Base-by-base conservation (phyloP, 2,797 vertebrate genomes). In the Schizopygopsis pylzovi region DNA sequence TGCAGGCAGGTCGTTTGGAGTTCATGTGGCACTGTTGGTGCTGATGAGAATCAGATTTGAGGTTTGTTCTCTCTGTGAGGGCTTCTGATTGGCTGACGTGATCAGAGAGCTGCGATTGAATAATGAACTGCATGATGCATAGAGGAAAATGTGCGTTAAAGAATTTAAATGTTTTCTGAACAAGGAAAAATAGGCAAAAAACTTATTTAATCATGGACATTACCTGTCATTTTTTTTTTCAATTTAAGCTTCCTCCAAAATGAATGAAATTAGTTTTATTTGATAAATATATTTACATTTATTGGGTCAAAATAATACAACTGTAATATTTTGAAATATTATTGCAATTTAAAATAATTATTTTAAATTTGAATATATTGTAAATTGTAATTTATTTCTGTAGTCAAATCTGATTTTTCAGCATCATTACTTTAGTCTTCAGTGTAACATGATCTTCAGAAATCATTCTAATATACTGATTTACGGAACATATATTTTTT, bases 1-100 rank as follows among this genome's bases (percentile, higher is more conserved):
- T 47, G 59, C 72, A 41, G 22, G 39, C 45, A 8, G 72, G 82
- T 76, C 28, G 15, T 52, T 18, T 28, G 45, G 72, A 84, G 82
- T 77, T 84, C 61, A 82, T 28, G 47, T 63, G 33, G 54, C 4
- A n/a, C 37, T 2, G 52, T 10, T 65, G 33, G 59, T 12, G 72
- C 61, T 67, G 61, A 77, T 54, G 61, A 83, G 45, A 80, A 22
- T 15, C n/a, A 13, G 70, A 52, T 85, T 54, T n/a, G 43, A 13
- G 63, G 79, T 59, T 79, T 47, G 39, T 75, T 83, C 43, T 8
- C 56, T 61, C 68, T 41, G 45, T n/a, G 28, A 82, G 70, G 18
- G 76, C 10, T 67, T 54, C 85, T 84, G 78, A 15, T 54, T 28
- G 61, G 75, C 68, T 33, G 28, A 1, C 18, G 25, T 59, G 25